A percentile compares a stretch with the other conserved stretches of the same genome.
Conservation (phyloP, 2,797 vertebrate species). For the Alcedo atthis region DNA sequence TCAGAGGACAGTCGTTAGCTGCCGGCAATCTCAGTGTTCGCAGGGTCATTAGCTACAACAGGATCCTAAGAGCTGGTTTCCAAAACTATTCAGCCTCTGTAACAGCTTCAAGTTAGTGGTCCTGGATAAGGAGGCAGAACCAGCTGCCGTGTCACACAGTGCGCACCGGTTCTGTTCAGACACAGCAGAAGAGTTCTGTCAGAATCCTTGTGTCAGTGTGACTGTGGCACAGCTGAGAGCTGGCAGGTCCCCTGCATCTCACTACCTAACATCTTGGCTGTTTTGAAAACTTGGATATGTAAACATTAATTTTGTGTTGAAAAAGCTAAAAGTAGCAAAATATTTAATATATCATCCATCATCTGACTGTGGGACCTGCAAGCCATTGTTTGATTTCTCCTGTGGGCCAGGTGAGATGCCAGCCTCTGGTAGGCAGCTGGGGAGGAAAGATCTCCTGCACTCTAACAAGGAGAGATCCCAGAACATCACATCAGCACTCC, state of each 20-base stretch:
- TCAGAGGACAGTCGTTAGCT: background rate
- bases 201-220: accelerated
- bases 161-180: accelerated
- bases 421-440: background rate
- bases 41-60: background rate
- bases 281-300: background rate
- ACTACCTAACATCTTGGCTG: background rate
- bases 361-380: background rate
- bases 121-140: background rate
- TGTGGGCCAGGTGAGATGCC: background rate
- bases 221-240: background rate
- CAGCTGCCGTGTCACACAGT: background rate
- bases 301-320: background rate
- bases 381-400: accelerated
- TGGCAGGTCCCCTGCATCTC: accelerated
- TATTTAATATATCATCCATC: background rate
- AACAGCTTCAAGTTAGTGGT: background rate
- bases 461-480: background rate
- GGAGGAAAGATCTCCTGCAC: background rate
- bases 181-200: background rate
- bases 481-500: background rate
- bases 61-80: background rate
- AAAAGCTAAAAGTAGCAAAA: background rate
- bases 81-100: background rate
- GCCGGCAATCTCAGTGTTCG: background rate